Evolutionary conservation across 2,113 vertebrate genomes (phyloP), one percentile per base, ranked within the genome.

Genomic region (Pseudorasbora parva): DNA sequence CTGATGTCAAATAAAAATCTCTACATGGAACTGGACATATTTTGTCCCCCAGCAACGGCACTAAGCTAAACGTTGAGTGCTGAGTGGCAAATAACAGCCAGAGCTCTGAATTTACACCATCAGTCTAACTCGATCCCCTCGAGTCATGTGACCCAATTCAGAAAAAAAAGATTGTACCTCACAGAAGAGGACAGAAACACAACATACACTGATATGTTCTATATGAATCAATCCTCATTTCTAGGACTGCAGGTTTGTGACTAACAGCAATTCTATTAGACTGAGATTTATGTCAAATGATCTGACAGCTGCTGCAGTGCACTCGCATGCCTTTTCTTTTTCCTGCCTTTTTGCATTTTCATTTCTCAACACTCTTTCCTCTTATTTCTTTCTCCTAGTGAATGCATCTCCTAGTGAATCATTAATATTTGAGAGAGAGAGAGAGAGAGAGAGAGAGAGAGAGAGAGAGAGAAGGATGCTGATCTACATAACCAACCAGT

Each of bases 401-500:
- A 23, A 47, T 79, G 59, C 56, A 45, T 23, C 23, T 47, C 49
- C 30, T 45, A 49, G n/a, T n/a, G n/a, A n/a, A n/a, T 64, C 41
- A 64, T 66, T 66, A 33, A 49, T 66, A 45, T 45, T 45, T 78
- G 8, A 33, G 27, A n/a, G 54, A 56, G 25, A 82, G 73, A 77
- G n/a, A n/a, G 6, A 81, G 47, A 54, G 1, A 19, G n/a, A 37
- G 5, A 37, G 37, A 37, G 37, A 37, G 5, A 45, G 43, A 45
- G 43, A 45, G 43, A 45, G 43, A 45, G 43, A 45, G 43, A 45
- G 43, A 45, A 9, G 41, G 68, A 43, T 91, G 90, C 90, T 81
- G 77, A 59, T 85, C 41, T 62, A 77, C 25, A 51, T 80, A 37
- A 81, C 72, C 66, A 75, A 74, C 88, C 83, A 82, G 59, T 72